Evolutionary conservation across 2,888 invertebrate genomes (phyloP), one percentile per base, ranked within the genome.

Genomic region (Drosophila aldrichi): DNA sequence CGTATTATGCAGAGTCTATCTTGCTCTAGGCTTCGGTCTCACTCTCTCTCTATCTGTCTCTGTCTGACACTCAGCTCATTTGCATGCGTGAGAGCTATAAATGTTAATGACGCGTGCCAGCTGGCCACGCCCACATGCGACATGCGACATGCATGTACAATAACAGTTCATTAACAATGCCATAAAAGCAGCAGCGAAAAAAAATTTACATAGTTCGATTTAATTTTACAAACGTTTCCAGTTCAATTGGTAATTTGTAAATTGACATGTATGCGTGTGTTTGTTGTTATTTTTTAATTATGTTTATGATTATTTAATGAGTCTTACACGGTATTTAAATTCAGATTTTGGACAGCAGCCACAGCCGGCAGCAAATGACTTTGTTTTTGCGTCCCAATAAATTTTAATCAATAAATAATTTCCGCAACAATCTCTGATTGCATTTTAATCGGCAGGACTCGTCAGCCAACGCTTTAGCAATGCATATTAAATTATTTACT

Each of bases 381-480:
- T 56, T 57, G 0, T 44, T 25, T 16, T 46, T 25, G 44, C 38
- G 16, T 20, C 44, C 54, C 34, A 16, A 56, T 54, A 56, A 74
- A 66, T 49, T 58, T 51, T 48, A 82, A 86, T 86, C 83, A 83
- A 83, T 84, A 86, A 74, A 70, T 80, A 73, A 83, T 81, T 80
- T 84, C 63, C 75, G 83, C 81, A 80, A 82, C 76, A 76, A 78
- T 79, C 70, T 48, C 58, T 71, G 77, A 77, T 77, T 68, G 67
- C 71, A 56, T 64, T 77, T 74, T 77, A 63, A 77, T 77, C 16
- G 67, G 16, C n/a, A 38, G 52, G 44, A 63, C 22, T 5, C 46
- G 55, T 32, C 60, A 55, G 22, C 12, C 29, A 36, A 49, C 41
- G 54, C 43, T 49, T 40, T 62, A 40, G 9, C 60, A 74, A 61